phyloP scores from a whole-genome alignment of 2,888 invertebrate genomes.

The Ecliptopera silaceata region DNA sequence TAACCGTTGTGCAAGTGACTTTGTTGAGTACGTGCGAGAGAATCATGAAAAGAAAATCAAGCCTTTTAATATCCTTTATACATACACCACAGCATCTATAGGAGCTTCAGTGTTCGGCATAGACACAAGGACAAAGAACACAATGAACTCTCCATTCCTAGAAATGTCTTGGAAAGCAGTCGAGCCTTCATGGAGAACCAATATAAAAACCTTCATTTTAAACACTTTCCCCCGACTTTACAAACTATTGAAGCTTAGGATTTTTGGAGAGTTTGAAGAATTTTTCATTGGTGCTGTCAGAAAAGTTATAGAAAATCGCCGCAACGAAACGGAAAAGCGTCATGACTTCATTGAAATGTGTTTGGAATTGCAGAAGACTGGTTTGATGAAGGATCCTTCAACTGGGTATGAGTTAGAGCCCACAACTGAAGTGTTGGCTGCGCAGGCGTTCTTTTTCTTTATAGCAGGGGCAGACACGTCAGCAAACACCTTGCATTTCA shows the following conservation, averaged over 20 bases:
- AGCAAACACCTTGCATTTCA: slow-evolving; percentile 64
- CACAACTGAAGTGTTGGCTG: slow-evolving; percentile 61
- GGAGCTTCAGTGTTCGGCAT: slow-evolving; percentile 72
- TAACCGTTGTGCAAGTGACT: slow-evolving; percentile 57
- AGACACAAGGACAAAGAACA: slow-evolving; percentile 54
- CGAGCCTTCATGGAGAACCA: slow-evolving; percentile 40
- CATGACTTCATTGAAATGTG: slow-evolving; percentile 65
- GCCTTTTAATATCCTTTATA: slow-evolving; percentile 54
- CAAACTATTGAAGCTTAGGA: slow-evolving; percentile 47
- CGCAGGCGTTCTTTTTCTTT: slow-evolving; percentile 75
- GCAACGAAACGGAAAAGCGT: slow-evolving; percentile 36
- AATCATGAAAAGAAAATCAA: slow-evolving; percentile 41
- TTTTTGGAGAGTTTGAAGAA: slow-evolving; percentile 56
- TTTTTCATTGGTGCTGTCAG: slow-evolving; percentile 62
- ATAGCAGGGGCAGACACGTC: slow-evolving; percentile 72
- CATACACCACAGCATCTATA: slow-evolving; percentile 60
- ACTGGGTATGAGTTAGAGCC: slow-evolving; percentile 55
- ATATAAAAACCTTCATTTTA: slow-evolving; percentile 41
- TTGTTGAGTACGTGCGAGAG: slow-evolving; percentile 49
- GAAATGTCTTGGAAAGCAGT: slow-evolving; percentile 55
- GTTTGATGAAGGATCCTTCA: slow-evolving; percentile 49
- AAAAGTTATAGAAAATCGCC: slow-evolving; percentile 51
- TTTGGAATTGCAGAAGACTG: slow-evolving; percentile 58
- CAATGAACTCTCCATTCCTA: slow-evolving; percentile 63
- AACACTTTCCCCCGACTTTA: slow-evolving; percentile 48